Percentiles rank a stretch among this genome's conserved stretches.
Evolutionary conservation across 2,888 invertebrate genomes (phyloP).

Genomic region (Pilophorus perplexus): DNA sequence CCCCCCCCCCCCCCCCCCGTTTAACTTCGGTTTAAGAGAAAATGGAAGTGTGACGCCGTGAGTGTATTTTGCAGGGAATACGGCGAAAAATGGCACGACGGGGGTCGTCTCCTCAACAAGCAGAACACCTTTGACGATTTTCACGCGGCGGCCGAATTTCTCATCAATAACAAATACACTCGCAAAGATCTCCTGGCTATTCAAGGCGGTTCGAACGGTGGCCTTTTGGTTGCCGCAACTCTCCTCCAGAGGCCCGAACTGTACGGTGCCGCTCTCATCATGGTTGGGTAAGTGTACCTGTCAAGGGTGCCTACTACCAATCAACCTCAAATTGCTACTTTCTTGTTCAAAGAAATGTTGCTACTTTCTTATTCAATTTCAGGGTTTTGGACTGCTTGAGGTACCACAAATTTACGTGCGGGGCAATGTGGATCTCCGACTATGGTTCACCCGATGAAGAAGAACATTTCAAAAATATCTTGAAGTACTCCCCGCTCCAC

Average conservation of each 20-base stretch:
- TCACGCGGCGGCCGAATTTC: conserved; percentile 84
- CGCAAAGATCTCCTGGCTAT: conserved; percentile 71
- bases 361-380: conserved; percentile 41
- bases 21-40: too few relatives aligned
- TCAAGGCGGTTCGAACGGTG: conserved; percentile 96
- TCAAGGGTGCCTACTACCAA: not conserved
- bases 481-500: conserved; percentile 90
- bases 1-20: too few relatives aligned
- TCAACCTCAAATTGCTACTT: too few relatives aligned
- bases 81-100: conserved; percentile 96
- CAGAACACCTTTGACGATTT: conserved; percentile 98
- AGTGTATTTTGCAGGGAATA: conserved; percentile 84
- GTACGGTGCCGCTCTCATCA: conserved; percentile 83
- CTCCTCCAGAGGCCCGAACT: conserved; percentile 93
- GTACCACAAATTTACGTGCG: conserved; percentile 97
- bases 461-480: conserved; percentile 80
- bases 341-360: too few relatives aligned
- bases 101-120: conserved; percentile 84
- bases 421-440: conserved; percentile 94
- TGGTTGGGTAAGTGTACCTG: conserved; percentile 40
- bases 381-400: conserved; percentile 97
- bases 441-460: conserved; percentile 87
- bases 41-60: too few relatives aligned
- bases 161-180: conserved; percentile 79
- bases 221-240: conserved; percentile 90